Conservation (phyloP, 2,888 invertebrate species). For the Chymomyza caudatula region DNA sequence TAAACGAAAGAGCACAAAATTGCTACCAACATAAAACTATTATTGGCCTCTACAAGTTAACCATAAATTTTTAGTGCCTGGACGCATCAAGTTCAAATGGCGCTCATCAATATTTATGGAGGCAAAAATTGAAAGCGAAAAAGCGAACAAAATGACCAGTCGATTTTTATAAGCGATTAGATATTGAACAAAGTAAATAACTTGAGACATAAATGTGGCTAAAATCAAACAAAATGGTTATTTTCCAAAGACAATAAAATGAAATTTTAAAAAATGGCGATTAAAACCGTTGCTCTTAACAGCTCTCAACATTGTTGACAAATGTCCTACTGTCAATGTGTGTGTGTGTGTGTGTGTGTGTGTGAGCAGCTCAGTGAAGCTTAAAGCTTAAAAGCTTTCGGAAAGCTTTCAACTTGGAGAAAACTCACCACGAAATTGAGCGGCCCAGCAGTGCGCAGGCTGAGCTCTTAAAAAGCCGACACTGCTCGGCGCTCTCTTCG, state of each 20-base stretch:
- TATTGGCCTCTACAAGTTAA: not conserved
- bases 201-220: too few species aligned
- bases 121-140: not conserved
- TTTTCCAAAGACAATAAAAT: too few species aligned
- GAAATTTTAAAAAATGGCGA: too few species aligned
- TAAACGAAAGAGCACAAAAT: not conserved
- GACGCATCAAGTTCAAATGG: not conserved
- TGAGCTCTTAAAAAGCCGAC: not conserved
- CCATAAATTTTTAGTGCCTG: not conserved
- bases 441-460: not conserved
- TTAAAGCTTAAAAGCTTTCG: not conserved
- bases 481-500: not conserved
- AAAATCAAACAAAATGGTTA: too few species aligned
- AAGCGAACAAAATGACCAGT: not conserved
- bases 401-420: constrained; percentile 4
- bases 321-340: too few species aligned
- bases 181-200: too few species aligned
- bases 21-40: not conserved
- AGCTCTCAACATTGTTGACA: not conserved
- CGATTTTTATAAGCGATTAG: not conserved
- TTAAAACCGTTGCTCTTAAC: too few species aligned
- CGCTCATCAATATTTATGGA: not conserved
- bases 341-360: not conserved
- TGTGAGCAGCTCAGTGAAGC: not conserved
- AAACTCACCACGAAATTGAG: not conserved